These are phyloP conservation scores for Thinocorus orbignyianus DNA, from an alignment of 2,113 vertebrate genomes.

Conservation along the genomic window DNA sequence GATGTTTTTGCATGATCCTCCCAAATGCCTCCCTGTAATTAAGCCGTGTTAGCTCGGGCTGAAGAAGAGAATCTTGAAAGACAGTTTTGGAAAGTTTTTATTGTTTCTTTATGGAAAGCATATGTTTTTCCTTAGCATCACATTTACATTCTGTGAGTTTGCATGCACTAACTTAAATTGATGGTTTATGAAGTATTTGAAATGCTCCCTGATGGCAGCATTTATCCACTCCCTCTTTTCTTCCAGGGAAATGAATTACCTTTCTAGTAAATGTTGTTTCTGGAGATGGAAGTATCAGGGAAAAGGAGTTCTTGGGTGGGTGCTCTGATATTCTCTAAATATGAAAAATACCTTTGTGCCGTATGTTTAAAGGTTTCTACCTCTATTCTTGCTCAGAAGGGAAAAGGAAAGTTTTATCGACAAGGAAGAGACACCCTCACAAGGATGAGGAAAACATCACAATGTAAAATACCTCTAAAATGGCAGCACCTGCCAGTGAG, in stretches of 20 bases:
- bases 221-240: neutral
- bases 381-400: neutral
- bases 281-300: neutral
- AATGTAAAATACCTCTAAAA: neutral
- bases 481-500: neutral
- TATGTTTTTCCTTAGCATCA: neutral
- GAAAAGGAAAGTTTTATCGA: neutral
- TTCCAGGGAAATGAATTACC: neutral
- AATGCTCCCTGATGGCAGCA: neutral
- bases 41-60: neutral
- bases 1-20: neutral
- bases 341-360: neutral
- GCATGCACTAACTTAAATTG: neutral
- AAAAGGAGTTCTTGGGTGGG: neutral
- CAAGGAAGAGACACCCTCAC: neutral
- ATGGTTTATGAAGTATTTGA: neutral
- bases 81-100: neutral
- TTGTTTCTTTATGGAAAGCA: slow-evolving; percentile 2
- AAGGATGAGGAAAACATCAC: neutral
- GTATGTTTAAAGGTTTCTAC: neutral
- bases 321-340: neutral
- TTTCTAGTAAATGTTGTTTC: neutral
- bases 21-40: neutral
- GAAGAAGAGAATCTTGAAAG: neutral
- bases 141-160: neutral